These are phyloP conservation scores for Platorchestia sp. DNA, from an alignment of 1,140 invertebrate species.

Conservation along the genomic window DNA sequence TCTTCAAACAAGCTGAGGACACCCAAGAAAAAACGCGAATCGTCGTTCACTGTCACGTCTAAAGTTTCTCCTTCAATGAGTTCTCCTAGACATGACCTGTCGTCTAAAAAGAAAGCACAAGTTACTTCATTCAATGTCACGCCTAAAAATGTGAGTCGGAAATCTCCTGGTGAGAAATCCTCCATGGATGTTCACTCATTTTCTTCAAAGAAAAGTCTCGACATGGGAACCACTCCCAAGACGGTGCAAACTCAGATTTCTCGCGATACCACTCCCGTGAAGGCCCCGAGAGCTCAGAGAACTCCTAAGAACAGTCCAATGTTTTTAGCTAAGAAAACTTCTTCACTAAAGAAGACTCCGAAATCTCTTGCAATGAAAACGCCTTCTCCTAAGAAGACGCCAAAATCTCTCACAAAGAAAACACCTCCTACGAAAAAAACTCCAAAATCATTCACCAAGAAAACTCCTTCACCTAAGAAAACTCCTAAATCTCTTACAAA, in stretches of 20 bases:
- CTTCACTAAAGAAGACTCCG: constrained; percentile 24
- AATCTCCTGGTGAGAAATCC: background rate
- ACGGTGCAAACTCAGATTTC: constrained; percentile 48
- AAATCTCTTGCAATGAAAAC: background rate
- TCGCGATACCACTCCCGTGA: background rate
- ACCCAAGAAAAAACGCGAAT: background rate
- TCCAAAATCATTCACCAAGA: background rate
- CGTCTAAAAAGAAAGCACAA: background rate
- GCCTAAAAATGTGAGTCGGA: background rate
- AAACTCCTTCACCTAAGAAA: constrained; percentile 2
- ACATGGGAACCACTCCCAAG: background rate
- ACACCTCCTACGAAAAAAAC: background rate
- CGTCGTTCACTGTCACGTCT: background rate
- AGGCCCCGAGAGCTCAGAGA: background rate
- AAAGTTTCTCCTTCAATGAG: constrained; percentile 10
- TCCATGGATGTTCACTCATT: background rate
- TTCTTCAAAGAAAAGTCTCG: constrained; percentile 38
- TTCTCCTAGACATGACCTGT: background rate
- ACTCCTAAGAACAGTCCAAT: background rate
- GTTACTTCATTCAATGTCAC: background rate
- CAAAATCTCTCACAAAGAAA: background rate
- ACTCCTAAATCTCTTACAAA: background rate
- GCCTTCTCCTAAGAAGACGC: constrained; percentile 48
- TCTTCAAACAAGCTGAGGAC: background rate
- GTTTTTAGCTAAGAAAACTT: constrained; percentile 48